A percentile compares a stretch with the other conserved stretches of the same genome.
Evolutionary conservation across 2,797 vertebrate species (phyloP).

Genomic region (Octomys mimax): DNA sequence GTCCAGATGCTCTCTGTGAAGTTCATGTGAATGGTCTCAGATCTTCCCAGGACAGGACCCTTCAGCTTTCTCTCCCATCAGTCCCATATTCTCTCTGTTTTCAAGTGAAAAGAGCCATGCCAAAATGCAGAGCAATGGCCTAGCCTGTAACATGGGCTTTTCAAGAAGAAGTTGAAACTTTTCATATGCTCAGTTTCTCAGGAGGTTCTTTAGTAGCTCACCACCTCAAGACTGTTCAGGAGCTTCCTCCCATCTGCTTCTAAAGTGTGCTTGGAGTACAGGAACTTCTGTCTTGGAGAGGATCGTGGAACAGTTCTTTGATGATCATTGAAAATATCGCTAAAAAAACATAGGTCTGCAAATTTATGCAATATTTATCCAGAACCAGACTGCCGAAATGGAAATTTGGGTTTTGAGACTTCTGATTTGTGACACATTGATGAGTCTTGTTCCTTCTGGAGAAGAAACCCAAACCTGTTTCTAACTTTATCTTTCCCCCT

Average conservation of each 20-base stretch:
- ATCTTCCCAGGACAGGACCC: not conserved
- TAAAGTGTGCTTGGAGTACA: not conserved
- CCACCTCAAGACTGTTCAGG: not conserved
- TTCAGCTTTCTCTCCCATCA: not conserved
- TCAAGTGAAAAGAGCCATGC: not conserved
- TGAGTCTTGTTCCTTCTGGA: not conserved
- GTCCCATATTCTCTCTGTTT: not conserved
- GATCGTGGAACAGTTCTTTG: not conserved
- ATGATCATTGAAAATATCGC: not conserved
- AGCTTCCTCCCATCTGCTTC: not conserved
- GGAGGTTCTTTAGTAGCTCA: not conserved
- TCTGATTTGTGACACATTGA: no score
- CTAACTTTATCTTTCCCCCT: not conserved
- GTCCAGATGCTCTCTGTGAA: not conserved
- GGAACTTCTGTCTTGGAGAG: not conserved
- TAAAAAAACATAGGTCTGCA: not conserved
- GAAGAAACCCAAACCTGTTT: not conserved
- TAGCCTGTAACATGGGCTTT: not conserved
- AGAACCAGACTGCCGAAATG: not conserved
- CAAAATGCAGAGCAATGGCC: not conserved
- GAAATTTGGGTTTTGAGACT: slow-evolving; percentile 5
- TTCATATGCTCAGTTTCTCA: not conserved
- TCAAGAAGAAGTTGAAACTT: not conserved
- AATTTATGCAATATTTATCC: slow-evolving; percentile 34
- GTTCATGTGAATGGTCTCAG: not conserved